These are phyloP conservation scores for Drosophila incognita DNA, from an alignment of 2,888 invertebrate species.

Conservation along the genomic window DNA sequence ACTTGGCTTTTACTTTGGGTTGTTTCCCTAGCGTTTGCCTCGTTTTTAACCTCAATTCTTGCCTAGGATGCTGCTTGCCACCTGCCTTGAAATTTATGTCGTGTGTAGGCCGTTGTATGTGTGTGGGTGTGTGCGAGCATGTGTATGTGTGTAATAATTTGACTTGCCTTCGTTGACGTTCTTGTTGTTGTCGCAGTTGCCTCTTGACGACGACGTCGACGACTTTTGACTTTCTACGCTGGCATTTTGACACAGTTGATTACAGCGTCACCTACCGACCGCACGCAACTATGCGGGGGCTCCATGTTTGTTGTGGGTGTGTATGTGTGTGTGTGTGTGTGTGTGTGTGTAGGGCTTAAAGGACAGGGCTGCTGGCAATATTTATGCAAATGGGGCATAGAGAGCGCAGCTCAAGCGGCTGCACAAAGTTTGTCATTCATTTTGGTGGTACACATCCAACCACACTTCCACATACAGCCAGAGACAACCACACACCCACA, in stretches of 20 bases:
- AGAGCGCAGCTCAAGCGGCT: conserved; percentile 44
- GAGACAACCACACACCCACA: conserved; percentile 11
- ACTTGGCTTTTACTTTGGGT: conserved; percentile 49
- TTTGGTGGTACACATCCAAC: conserved; percentile 43
- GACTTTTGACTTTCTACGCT: conserved; percentile 75
- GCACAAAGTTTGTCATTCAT: conserved; percentile 66
- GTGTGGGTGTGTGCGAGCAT: conserved; percentile 21
- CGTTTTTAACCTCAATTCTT: conserved; percentile 76
- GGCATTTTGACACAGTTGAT: conserved; percentile 78
- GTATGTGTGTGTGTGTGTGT: conserved; percentile 3
- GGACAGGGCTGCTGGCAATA: conserved; percentile 58
- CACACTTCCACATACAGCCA: conserved; percentile 15
- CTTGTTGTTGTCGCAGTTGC: conserved; percentile 36
- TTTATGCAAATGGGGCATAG: conserved; percentile 75
- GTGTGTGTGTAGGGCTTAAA: conserved; percentile 19
- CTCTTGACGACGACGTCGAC: conserved; percentile 57
- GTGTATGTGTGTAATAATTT: conserved; percentile 47
- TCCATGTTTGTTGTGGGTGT: background rate
- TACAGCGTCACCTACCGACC: conserved; percentile 78
- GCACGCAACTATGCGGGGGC: conserved; percentile 40
- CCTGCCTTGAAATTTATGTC: conserved; percentile 68
- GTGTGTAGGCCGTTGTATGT: conserved; percentile 23
- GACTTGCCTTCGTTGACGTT: conserved; percentile 48
- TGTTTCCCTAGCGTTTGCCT: conserved; percentile 45
- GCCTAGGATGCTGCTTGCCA: conserved; percentile 67